phyloP scores from a whole-genome alignment of 2,888 invertebrate genomes.

The Folsomia candida region DNA sequence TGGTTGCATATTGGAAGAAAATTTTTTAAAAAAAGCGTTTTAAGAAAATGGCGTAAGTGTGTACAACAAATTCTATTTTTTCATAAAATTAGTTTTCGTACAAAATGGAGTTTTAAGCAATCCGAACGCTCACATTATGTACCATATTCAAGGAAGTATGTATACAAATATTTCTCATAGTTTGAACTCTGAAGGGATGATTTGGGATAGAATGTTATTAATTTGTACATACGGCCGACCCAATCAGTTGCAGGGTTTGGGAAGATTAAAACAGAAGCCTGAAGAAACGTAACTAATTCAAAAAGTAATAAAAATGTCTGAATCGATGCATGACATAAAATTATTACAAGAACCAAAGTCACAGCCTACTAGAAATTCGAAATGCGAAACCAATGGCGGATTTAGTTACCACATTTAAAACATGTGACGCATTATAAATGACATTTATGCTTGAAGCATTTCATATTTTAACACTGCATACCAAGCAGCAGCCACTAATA shows the following conservation, averaged over 20 bases:
- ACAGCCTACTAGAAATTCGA: background rate
- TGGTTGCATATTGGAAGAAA: too few species aligned
- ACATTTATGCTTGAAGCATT: constrained; percentile 8
- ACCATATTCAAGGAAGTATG: too few species aligned
- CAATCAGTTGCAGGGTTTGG: too few species aligned
- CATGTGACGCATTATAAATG: constrained; percentile 2
- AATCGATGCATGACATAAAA: constrained; percentile 12
- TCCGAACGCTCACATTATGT: too few species aligned
- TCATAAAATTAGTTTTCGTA: too few species aligned
- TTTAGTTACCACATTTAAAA: background rate
- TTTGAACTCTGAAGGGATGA: constrained; percentile 4
- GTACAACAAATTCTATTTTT: too few species aligned
- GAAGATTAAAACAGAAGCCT: constrained; percentile 3
- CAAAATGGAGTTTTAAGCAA: too few species aligned
- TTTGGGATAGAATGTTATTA: background rate
- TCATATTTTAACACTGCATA: constrained; percentile 15
- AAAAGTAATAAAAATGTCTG: constrained; percentile 16
- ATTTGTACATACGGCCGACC: too few species aligned
- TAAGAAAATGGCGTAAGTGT: too few species aligned
- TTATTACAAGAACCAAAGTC: background rate
- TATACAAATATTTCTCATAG: too few species aligned
- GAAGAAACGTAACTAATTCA: constrained; percentile 12
- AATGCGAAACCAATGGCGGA: background rate
- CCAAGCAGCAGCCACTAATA: background rate
- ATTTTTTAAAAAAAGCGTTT: too few species aligned